Base-by-base conservation (phyloP, 2,888 invertebrate genomes). In the Plagodis pulveraria region DNA sequence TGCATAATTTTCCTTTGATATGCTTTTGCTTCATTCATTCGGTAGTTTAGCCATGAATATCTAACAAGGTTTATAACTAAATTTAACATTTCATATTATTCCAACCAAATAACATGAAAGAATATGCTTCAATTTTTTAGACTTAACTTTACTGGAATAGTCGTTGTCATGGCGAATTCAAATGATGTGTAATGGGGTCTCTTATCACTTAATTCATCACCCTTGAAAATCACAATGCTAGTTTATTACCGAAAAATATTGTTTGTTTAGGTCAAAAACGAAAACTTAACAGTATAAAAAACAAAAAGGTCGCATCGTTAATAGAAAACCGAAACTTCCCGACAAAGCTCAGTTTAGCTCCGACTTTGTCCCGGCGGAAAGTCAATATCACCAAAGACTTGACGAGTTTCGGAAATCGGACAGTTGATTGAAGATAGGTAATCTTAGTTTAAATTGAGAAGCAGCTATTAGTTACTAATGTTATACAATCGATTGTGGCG, bases 351-450 rank as follows among this genome's bases (percentile, higher is more conserved):
- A 79, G 78, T 80, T 81, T 78, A 79, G 66, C 69, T 61, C 58
- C 56, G 70, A 74, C 76, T 78, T 80, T 78, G 76, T 81, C 66
- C 68, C 55, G 63, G 9, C 65, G 60, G 67, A 72, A 76, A 78
- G 74, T 77, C 80, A 74, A 75, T 71, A 73, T 74, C 60, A 65
- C 66, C 71, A 72, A 75, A 74, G 74, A 73, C 72, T 73, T 72
- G 56, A 56, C 58, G 62, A 74, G 66, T 73, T 72, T 44, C 63
- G 62, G 53, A 67, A 71, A 72, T 68, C 70, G 70, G 47, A 41
- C 55, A 55, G 52, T 60, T 64, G 46, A 59, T 57, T 46, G 44
- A 43, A 62, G 64, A 64, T 68, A 62, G 64, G 62, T 68, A 56
- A 68, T 64, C 66, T 57, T 53, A 57, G 64, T 58, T 58, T 62